Evolutionary conservation across 2,888 invertebrate genomes (phyloP).

Genomic region (Lasioglossum malachurum): DNA sequence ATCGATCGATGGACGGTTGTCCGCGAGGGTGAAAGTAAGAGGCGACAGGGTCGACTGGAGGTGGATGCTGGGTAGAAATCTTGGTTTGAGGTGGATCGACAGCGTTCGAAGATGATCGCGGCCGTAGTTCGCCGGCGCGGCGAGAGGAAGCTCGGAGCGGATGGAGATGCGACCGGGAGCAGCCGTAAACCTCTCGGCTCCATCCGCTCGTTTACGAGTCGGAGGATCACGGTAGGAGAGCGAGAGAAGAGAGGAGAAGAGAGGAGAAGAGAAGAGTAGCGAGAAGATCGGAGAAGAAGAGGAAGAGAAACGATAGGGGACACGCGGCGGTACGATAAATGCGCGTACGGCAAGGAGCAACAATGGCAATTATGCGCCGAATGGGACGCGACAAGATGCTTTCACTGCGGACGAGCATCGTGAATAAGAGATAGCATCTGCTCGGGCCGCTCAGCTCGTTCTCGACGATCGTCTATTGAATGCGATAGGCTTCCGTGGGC

Average conservation of each 20-base stretch:
- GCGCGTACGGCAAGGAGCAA: constrained; percentile 23
- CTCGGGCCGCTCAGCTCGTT: constrained; percentile 11
- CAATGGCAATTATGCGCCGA: constrained; percentile 65
- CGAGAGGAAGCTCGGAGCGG: constrained; percentile 1
- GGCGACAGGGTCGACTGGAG: not conserved
- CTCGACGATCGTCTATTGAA: constrained; percentile 56
- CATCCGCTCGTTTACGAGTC: constrained; percentile 33
- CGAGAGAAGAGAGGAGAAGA: not conserved
- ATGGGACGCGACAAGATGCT: constrained; percentile 65
- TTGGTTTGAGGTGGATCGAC: not conserved
- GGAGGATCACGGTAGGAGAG: not conserved
- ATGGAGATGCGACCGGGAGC: constrained; percentile 16
- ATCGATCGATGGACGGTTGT: not conserved
- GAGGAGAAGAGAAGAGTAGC: not conserved
- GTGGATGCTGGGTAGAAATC: not conserved
- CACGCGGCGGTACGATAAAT: constrained; percentile 26
- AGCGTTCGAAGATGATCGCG: not conserved
- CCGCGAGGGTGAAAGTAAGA: not conserved
- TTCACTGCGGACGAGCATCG: constrained; percentile 59
- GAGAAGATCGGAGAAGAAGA: not conserved
- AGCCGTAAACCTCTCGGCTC: constrained; percentile 30
- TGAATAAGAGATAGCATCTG: constrained; percentile 65
- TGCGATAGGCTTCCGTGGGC: constrained; percentile 61
- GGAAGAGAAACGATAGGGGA: constrained; percentile 2
- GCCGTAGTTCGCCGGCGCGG: not conserved